Evolutionary conservation across 2,888 invertebrate genomes (phyloP).

Genomic region (Myopa testacea): DNA sequence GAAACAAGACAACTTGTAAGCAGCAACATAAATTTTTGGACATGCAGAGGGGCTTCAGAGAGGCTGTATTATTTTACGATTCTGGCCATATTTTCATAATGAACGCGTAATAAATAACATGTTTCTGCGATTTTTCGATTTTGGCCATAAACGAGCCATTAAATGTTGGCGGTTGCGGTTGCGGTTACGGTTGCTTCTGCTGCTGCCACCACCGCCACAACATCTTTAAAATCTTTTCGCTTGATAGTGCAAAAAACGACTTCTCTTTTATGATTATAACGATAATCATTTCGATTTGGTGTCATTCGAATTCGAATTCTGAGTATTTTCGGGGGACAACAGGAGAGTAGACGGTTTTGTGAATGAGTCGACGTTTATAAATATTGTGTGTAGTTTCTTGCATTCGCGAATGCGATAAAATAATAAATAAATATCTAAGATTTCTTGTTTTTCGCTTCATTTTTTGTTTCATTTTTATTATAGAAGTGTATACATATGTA

Average conservation of each 20-base stretch:
- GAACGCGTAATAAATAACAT: constrained; percentile 36
- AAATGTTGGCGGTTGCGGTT: neutral
- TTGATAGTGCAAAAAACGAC: neutral
- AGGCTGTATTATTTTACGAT: neutral
- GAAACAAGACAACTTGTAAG: constrained; percentile 25
- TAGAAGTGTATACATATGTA: no score
- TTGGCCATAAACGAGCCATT: constrained; percentile 19
- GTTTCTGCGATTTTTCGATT: constrained; percentile 33
- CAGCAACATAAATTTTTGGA: constrained; percentile 31
- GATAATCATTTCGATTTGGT: neutral
- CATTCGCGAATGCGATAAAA: constrained; percentile 4
- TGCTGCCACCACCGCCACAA: constrained; percentile 22
- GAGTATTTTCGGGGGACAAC: constrained; percentile 15
- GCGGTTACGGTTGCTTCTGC: neutral
- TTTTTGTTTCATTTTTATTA: no score
- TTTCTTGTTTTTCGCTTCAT: no score
- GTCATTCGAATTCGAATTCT: constrained; percentile 17
- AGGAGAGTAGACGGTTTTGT: neutral
- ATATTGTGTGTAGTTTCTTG: constrained; percentile 9
- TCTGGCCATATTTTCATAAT: constrained; percentile 27
- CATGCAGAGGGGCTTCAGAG: neutral
- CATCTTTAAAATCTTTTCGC: constrained; percentile 8
- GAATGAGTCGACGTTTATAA: constrained; percentile 23
- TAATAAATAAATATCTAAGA: constrained; percentile 8
- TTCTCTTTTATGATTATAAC: constrained; percentile 7